These are phyloP conservation scores for Zophobas atratus DNA, from an alignment of 1,140 invertebrate species.

Conservation along the genomic window DNA sequence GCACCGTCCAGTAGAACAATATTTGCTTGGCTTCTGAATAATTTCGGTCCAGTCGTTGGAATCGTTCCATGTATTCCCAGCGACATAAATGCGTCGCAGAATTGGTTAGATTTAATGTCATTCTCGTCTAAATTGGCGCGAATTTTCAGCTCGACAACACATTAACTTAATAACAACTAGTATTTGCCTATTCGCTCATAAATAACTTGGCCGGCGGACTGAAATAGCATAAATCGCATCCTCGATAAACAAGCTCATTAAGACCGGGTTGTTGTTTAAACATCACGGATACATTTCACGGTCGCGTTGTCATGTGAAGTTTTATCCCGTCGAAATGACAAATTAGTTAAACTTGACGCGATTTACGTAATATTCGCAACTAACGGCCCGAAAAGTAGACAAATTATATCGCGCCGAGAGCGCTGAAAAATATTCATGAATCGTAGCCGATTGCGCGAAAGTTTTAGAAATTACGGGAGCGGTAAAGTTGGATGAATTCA, in stretches of 20 bases:
- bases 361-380: conserved; percentile 24
- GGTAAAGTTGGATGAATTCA: conserved; percentile 27
- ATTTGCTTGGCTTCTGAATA: too few relatives aligned
- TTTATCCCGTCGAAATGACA: neutral
- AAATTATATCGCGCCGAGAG: conserved; percentile 19
- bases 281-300: neutral
- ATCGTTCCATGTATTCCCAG: neutral
- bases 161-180: conserved; percentile 33
- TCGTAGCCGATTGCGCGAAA: conserved; percentile 28
- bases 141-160: conserved; percentile 16
- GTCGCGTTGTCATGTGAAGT: conserved; percentile 11
- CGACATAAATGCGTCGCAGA: neutral
- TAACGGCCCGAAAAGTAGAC: conserved; percentile 15
- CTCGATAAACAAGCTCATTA: conserved; percentile 41
- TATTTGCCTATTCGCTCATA: conserved; percentile 29
- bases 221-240: conserved; percentile 28
- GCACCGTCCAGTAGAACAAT: too few relatives aligned
- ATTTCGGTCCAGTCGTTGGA: neutral
- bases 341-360: conserved; percentile 9
- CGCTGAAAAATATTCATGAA: conserved; percentile 37
- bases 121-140: conserved; percentile 18
- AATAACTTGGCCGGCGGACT: conserved; percentile 11
- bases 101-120: conserved; percentile 19
- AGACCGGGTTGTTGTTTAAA: conserved; percentile 18
- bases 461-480: conserved; percentile 9